Base-by-base conservation (phyloP, 2,888 invertebrate species). In the Chaetogeoica ovagalla region DNA sequence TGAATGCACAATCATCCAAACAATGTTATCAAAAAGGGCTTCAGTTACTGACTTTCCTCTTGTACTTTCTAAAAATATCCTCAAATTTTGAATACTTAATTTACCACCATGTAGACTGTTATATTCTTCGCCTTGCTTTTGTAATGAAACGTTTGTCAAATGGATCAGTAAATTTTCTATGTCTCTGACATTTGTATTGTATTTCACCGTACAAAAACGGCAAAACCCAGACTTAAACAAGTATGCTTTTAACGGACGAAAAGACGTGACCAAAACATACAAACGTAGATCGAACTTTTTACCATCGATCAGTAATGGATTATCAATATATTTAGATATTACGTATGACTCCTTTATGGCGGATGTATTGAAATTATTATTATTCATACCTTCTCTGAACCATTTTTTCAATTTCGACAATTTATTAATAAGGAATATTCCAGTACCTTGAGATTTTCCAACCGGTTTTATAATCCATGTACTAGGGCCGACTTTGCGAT, bases 391-490 rank as follows among this genome's bases (percentile, higher is more conserved):
- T 87, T 95, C 95, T 39, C 94, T 89, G 0, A 94, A 94, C 93
- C 94, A 95, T 86, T 93, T 91, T 85, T 96, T 97, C 82, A 97
- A 87, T 87, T 97, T 97, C 4, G 96, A 96, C 82, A 97, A 88
- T 88, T 96, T 96, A 86, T 97, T 97, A 84, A 98, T 96, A 81
- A 97, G 89, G 86, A 97, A 97, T 85, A 98, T 97, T 60, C 97
- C 97, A n/a, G 94, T 91, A 1, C 95, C 95, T 86, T 94, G 94
- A 0, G 97, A 96, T 87, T 97, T 94, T 48, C 96, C 96, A 86
- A 96, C 96, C 0, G 97, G 97, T 86, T 98, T 97, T 93, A 97
- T 95, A 83, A 98, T 98, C 97, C 97, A 97, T 0, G 97, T 97
- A 84, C 94, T 94, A 85, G 94, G 94, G 0, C 97, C 96, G 83